A percentile compares a stretch with the other conserved stretches of the same genome.
These are phyloP conservation scores for Bucco capensis DNA, from an alignment of 2,113 vertebrate genomes.

Conservation along the genomic window DNA sequence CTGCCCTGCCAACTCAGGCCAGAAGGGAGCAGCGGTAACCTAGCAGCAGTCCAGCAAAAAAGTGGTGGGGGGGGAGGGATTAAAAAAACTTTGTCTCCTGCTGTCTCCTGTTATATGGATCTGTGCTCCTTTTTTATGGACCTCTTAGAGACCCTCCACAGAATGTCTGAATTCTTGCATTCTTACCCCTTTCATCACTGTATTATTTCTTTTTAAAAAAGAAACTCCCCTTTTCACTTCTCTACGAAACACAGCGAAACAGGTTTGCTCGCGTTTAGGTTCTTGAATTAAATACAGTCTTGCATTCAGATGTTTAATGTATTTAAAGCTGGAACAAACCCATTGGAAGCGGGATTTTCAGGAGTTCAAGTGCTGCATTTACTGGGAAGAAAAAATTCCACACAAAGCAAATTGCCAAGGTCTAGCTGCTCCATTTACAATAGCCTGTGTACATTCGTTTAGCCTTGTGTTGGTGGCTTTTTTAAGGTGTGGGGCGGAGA, in stretches of 20 bases:
- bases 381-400: conserved; percentile 49
- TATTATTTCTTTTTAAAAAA: conserved; percentile 66
- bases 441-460: conserved; percentile 64
- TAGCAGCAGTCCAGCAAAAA: conserved; percentile 70
- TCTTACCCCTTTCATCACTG: conserved; percentile 73
- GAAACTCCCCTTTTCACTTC: conserved; percentile 41
- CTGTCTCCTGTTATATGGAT: conserved; percentile 73
- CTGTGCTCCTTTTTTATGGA: conserved; percentile 78
- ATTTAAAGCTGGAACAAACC: conserved; percentile 73
- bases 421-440: conserved; percentile 69
- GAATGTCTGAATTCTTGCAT: conserved; percentile 75
- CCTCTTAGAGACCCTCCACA: conserved; percentile 70
- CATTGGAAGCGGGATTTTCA: not conserved
- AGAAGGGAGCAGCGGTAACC: conserved; percentile 75
- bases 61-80: not conserved
- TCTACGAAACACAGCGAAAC: conserved; percentile 59
- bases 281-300: conserved; percentile 70
- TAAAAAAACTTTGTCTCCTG: conserved; percentile 65
- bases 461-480: conserved; percentile 68
- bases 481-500: conserved; percentile 49
- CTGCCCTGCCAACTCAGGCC: conserved; percentile 76
- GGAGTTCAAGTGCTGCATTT: conserved; percentile 70
- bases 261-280: conserved; percentile 70
- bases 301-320: conserved; percentile 69
- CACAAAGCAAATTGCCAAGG: conserved; percentile 64